Evolutionary conservation across 2,113 vertebrate genomes (phyloP).

Genomic region (Nipponia nippon): DNA sequence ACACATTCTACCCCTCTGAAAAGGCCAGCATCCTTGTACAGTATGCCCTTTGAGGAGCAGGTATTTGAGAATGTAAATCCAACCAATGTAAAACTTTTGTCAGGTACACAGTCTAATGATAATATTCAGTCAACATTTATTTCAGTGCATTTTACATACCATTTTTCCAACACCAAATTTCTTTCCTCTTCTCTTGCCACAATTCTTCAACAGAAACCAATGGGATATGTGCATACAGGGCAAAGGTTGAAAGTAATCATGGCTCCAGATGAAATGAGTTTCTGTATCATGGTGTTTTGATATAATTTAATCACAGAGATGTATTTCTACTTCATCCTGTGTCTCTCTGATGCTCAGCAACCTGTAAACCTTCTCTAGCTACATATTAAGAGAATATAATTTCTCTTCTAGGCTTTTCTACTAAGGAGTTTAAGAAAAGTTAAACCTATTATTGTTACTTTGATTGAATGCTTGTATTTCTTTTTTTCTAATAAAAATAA

Average conservation of each 20-base stretch:
- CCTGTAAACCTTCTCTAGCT: background rate
- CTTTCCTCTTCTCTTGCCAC: background rate
- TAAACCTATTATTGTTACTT: background rate
- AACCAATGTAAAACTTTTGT: background rate
- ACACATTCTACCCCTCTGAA: background rate
- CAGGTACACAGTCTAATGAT: background rate
- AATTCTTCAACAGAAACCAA: background rate
- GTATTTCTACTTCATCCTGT: conserved; percentile 4
- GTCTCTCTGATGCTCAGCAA: background rate
- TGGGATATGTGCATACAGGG: background rate
- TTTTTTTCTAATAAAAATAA: background rate
- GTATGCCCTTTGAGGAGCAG: background rate
- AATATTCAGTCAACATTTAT: background rate
- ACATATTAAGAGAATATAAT: background rate
- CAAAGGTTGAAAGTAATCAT: background rate
- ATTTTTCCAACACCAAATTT: background rate
- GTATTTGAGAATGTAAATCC: background rate
- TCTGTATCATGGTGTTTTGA: background rate
- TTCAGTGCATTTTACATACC: background rate
- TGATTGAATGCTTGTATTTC: background rate
- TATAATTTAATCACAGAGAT: conserved; percentile 38
- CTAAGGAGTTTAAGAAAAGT: background rate
- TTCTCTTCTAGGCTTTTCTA: background rate
- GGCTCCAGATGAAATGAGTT: background rate
- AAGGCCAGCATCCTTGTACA: background rate